These are phyloP conservation scores for Trididemnum miniatum DNA, from an alignment of 23 tunicate genomes.

Conservation along the genomic window DNA sequence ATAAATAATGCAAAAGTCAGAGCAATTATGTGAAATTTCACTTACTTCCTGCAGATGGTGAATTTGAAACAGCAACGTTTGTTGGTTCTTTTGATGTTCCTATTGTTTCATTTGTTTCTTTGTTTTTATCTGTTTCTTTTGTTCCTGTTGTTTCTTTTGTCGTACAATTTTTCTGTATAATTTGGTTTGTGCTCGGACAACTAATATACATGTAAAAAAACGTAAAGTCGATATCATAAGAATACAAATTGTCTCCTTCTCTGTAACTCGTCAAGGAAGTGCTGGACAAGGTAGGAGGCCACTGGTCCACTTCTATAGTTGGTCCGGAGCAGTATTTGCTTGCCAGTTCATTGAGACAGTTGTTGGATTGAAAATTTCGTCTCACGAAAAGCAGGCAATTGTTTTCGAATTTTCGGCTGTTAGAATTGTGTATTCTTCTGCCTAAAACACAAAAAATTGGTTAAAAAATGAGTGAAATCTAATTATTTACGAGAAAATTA, in stretches of 20 bases:
- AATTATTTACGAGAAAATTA: too few relatives aligned
- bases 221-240: slow-evolving; percentile 14
- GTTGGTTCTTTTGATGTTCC: too few relatives aligned
- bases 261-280: neutral
- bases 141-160: neutral
- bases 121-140: neutral
- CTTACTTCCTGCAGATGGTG: too few relatives aligned
- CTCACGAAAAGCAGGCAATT: neutral
- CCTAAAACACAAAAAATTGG: neutral
- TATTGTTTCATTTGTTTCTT: too few relatives aligned
- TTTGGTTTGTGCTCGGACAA: neutral
- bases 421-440: neutral
- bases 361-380: neutral
- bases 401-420: neutral
- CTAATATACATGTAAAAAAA: slow-evolving; percentile 6
- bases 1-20: too few relatives aligned
- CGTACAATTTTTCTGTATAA: neutral
- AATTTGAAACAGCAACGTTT: too few relatives aligned
- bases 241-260: neutral
- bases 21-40: too few relatives aligned
- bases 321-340: slow-evolving; percentile 2
- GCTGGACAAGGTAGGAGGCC: slow-evolving; percentile 7
- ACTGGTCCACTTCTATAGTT: neutral
- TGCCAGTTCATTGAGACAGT: neutral
- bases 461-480: too few relatives aligned